These are phyloP conservation scores for Hypanus sabinus DNA, from an alignment of 2,113 vertebrate species.

Conservation along the genomic window DNA sequence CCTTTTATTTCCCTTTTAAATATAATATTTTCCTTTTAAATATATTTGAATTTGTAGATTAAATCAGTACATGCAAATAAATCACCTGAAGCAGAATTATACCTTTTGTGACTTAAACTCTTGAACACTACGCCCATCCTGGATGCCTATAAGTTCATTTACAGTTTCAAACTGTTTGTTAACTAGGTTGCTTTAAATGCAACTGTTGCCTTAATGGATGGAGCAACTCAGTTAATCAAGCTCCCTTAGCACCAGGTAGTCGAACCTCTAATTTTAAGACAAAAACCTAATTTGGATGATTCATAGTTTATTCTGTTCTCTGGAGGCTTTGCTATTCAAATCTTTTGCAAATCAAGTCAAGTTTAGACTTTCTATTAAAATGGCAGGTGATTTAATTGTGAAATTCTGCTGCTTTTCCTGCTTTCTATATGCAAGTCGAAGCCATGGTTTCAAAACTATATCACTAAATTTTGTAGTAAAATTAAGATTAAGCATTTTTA, in stretches of 20 bases:
- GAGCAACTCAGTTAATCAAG: background rate
- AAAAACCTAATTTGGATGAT: background rate
- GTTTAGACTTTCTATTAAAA: background rate
- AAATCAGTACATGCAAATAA: background rate
- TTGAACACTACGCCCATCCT: background rate
- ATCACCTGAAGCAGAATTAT: background rate
- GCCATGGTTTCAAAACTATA: background rate
- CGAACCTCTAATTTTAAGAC: background rate
- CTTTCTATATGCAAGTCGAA: background rate
- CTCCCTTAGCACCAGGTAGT: background rate
- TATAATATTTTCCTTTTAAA: background rate
- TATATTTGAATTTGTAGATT: background rate
- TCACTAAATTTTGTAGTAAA: background rate
- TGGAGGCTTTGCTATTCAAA: background rate
- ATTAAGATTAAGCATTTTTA: background rate
- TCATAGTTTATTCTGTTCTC: background rate
- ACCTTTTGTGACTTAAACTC: background rate
- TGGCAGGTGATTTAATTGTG: background rate
- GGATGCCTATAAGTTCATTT: background rate
- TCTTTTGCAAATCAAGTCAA: background rate
- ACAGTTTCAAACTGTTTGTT: background rate
- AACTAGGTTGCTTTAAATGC: background rate
- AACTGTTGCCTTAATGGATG: background rate
- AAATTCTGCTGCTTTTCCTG: background rate
- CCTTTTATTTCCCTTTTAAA: background rate